Conservation (phyloP, 2,113 vertebrate genomes). For the Uria lomvia region DNA sequence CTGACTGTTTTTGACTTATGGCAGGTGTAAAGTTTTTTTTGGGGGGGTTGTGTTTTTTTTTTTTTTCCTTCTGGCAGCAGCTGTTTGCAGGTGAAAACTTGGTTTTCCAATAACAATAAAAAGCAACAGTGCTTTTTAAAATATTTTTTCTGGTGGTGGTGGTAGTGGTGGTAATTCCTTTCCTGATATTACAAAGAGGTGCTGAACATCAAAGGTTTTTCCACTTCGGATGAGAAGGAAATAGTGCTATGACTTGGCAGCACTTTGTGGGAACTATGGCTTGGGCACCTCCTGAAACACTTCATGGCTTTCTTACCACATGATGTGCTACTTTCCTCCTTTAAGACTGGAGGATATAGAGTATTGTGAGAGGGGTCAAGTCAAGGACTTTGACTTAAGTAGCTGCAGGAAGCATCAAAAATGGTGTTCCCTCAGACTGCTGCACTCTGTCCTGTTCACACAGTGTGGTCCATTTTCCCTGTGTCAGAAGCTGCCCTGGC, state of each 20-base stretch:
- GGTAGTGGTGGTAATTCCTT: neutral
- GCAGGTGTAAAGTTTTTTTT: neutral
- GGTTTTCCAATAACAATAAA: neutral
- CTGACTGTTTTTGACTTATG: neutral
- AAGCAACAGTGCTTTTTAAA: neutral
- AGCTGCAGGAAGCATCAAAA: neutral
- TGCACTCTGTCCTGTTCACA: neutral
- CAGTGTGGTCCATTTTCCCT: fast-evolving
- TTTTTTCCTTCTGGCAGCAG: neutral
- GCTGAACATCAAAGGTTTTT: neutral
- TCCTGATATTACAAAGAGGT: neutral
- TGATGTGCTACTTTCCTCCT: neutral
- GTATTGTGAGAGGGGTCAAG: neutral
- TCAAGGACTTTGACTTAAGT: neutral
- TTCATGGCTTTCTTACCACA: neutral
- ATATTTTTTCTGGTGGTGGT: too few species aligned
- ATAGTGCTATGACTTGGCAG: neutral
- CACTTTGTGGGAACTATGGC: neutral
- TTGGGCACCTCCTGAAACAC: neutral
- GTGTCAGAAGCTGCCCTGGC: neutral
- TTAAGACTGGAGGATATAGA: neutral
- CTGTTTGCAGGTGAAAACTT: neutral
- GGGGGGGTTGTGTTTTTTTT: too few species aligned
- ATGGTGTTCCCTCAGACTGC: neutral
- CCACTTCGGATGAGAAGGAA: neutral